Conservation (phyloP, 2,888 invertebrate species). For the Perizoma flavofasciatum region DNA sequence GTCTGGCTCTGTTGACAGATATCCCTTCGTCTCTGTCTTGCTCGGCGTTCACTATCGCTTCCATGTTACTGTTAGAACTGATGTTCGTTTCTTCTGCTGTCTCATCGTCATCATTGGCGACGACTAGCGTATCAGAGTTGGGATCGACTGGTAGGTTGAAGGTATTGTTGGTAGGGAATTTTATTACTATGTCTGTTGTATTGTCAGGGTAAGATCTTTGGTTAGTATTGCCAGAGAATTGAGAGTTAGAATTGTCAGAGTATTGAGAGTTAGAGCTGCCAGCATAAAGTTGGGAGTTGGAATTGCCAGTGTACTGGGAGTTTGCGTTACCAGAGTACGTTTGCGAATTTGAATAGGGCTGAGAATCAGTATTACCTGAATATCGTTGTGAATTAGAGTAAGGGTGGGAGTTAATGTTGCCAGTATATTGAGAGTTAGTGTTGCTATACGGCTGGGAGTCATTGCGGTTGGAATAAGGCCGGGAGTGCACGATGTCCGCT, state of each 20-base stretch:
- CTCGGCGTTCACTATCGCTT: conserved; percentile 69
- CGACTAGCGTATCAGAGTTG: conserved; percentile 73
- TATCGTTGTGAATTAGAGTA: conserved; percentile 58
- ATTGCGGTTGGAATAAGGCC: conserved; percentile 52
- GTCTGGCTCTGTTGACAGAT: conserved; percentile 57
- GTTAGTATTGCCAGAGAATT: conserved; percentile 6
- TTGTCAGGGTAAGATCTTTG: conserved; percentile 17
- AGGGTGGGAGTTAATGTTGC: conserved; percentile 21
- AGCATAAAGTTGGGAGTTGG: conserved; percentile 13
- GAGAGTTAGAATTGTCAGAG: conserved; percentile 6
- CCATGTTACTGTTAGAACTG: conserved; percentile 66
- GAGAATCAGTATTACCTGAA: conserved; percentile 25
- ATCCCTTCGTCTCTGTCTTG: conserved; percentile 70
- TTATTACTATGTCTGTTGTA: conserved; percentile 55
- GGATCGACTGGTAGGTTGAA: conserved; percentile 70
- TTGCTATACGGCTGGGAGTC: conserved; percentile 5
- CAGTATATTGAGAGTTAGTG: conserved; percentile 15
- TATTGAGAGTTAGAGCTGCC: conserved; percentile 10
- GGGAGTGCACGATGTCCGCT: conserved; percentile 67
- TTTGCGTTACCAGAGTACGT: conserved; percentile 14
- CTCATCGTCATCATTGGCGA: conserved; percentile 62
- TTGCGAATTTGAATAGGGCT: conserved; percentile 14
- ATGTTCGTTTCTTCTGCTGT: conserved; percentile 61
- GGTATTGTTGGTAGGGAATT: conserved; percentile 62
- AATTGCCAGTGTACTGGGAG: conserved; percentile 16